phyloP scores from a whole-genome alignment of 2,888 invertebrate genomes.

The Pseudococcus viburni region DNA sequence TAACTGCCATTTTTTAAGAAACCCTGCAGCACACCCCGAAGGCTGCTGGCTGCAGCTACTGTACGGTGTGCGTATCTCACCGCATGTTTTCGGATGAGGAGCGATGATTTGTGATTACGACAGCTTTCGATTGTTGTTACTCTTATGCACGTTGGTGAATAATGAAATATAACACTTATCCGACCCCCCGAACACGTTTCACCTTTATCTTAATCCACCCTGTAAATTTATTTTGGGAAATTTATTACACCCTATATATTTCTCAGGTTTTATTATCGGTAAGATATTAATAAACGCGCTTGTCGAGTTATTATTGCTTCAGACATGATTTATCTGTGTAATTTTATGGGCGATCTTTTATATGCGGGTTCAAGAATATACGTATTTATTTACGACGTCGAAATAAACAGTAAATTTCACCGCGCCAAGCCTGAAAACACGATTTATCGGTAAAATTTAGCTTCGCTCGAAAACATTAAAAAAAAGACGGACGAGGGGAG shows the following conservation, averaged over 20 bases:
- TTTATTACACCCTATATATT: constrained; percentile 65
- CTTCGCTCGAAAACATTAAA: background rate
- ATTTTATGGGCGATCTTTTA: constrained; percentile 64
- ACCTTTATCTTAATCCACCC: constrained; percentile 65
- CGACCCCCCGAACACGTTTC: constrained; percentile 59
- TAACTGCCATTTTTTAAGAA: too few species aligned
- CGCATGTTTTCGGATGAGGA: constrained; percentile 50
- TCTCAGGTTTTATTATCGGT: constrained; percentile 64
- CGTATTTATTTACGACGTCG: constrained; percentile 64
- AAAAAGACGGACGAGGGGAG: background rate
- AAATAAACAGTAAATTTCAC: constrained; percentile 57
- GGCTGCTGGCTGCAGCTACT: constrained; percentile 43
- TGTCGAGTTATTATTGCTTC: constrained; percentile 66
- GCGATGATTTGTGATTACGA: constrained; percentile 66
- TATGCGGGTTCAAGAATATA: constrained; percentile 61
- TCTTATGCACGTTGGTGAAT: constrained; percentile 53
- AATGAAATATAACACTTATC: constrained; percentile 64
- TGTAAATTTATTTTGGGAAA: constrained; percentile 65
- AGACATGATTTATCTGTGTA: constrained; percentile 65
- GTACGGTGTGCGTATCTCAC: background rate
- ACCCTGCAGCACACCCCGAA: constrained; percentile 26
- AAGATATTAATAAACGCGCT: constrained; percentile 66
- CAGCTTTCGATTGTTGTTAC: constrained; percentile 64
- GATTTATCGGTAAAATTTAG: constrained; percentile 24
- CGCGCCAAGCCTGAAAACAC: constrained; percentile 28